Conservation (phyloP, 2,113 vertebrate species). For the Clarias magur region DNA sequence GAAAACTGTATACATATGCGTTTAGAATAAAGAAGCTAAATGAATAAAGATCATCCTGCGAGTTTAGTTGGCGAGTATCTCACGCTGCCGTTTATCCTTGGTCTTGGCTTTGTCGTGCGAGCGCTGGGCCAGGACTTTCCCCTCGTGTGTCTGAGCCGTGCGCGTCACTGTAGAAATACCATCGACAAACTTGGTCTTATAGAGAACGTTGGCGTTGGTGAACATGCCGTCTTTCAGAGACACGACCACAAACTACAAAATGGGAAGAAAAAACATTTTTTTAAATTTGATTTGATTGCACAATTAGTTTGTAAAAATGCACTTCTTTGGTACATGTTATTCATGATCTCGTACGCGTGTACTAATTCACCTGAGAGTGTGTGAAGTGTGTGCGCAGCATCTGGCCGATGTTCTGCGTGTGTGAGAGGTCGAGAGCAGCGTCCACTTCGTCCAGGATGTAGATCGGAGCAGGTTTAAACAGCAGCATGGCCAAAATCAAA, state of each 20-base stretch:
- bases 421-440: conserved; percentile 94
- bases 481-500: conserved; percentile 91
- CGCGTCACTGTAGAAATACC: conserved; percentile 87
- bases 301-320: neutral
- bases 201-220: conserved; percentile 94
- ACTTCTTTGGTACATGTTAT: neutral
- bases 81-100: conserved; percentile 63
- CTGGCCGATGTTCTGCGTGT: conserved; percentile 97
- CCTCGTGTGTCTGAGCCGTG: conserved; percentile 71
- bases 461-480: conserved; percentile 97
- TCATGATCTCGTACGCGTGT: neutral
- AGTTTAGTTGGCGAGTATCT: conserved; percentile 48
- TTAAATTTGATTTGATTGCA: no score
- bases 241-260: conserved; percentile 91
- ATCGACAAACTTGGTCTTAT: conserved; percentile 91
- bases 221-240: conserved; percentile 99
- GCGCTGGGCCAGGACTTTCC: conserved; percentile 33
- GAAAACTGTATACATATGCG: neutral
- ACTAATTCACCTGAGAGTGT: conserved; percentile 82
- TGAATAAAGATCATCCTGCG: neutral
- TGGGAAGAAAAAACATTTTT: neutral
- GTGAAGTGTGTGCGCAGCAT: conserved; percentile 91
- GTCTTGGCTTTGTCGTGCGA: conserved; percentile 66
- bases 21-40: conserved; percentile 1
- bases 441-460: conserved; percentile 98